Evolutionary conservation across 2,888 invertebrate genomes (phyloP), one percentile per base, ranked within the genome.

Genomic region (Epicampocera succincta): DNA sequence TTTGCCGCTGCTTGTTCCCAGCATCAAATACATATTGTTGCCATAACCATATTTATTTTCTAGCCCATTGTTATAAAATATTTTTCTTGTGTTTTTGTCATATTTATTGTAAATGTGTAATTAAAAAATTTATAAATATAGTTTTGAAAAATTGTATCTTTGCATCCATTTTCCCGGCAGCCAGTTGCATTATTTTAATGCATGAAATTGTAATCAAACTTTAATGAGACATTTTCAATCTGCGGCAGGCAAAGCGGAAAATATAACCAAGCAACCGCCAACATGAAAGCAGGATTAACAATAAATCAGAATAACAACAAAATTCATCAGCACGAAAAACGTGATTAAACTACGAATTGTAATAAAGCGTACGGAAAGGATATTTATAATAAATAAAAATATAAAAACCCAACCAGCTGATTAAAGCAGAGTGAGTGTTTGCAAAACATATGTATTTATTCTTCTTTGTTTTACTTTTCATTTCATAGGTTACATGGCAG

Each of bases 221-320:
- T 68, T 68, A 73, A 73, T 79, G 61, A 68, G 60, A 68, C 52
- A 52, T 60, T 78, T 65, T 60, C 40, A 79, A 73, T 17, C 44
- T 52, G 61, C 68, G 38, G 11, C 15, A 52, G 73, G 58, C 66
- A 60, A 52, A 11, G 52, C 0, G 42, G 8, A 33, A 33, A 33
- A 33, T 8, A 25, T 21, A 63, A 2, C 9, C 33, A 17, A 50
- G 38, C 4, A 48, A 71, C 15, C 15, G 29, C 25, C 42, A 63
- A 21, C 25, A 61, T 54, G 50, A 68, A 80, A 80, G 5, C 33
- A 3, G 33, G 33, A 33, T 33, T 33, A 33, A 33, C 33, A 33
- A 33, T 33, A 33, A 33, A 69, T 71, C 76, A 71, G 69, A 77
- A 63, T 63, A 29, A 15, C 46, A 46, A 46, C 17, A 48, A 61